These are phyloP conservation scores for Brachystomella parvula DNA, from an alignment of 1,140 invertebrate genomes.

Conservation along the genomic window DNA sequence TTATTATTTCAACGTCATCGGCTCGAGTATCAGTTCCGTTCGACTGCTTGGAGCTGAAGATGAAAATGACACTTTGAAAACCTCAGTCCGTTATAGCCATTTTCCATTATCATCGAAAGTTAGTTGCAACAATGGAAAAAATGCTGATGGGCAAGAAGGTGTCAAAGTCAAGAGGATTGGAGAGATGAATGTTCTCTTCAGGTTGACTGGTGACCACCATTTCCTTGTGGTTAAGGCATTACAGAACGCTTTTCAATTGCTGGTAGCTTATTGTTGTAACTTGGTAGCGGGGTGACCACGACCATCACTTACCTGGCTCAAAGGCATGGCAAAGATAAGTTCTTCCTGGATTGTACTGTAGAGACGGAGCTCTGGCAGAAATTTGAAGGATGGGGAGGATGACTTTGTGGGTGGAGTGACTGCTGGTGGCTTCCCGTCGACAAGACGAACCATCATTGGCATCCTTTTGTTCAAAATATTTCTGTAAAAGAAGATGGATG, in stretches of 20 bases:
- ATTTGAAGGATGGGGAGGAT: conserved; percentile 52
- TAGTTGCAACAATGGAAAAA: not conserved
- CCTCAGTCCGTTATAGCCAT: not conserved
- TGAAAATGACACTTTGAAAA: not conserved
- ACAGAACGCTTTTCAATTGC: not conserved
- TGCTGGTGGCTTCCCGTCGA: conserved; percentile 72
- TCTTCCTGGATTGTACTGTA: conserved; percentile 71
- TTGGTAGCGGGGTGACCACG: not conserved
- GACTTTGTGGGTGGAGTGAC: conserved; percentile 53
- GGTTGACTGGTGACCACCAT: no score
- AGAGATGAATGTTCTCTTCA: not conserved
- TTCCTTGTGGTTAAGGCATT: not conserved
- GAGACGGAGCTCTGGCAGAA: conserved; percentile 73
- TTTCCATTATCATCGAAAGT: not conserved
- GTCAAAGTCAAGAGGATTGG: not conserved
- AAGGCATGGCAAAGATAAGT: conserved; percentile 71
- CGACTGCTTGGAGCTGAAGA: no score
- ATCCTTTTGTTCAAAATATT: conserved; percentile 77
- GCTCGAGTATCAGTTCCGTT: no score
- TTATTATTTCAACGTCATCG: no score
- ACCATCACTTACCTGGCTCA: conserved; percentile 52
- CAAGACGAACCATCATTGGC: conserved; percentile 79
- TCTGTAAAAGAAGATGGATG: conserved; percentile 43
- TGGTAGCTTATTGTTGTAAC: not conserved
- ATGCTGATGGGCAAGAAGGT: not conserved